A percentile compares a stretch with the other conserved stretches of the same genome.
phyloP scores from a whole-genome alignment of 2,113 vertebrate genomes.

The Saguinus imperator region DNA sequence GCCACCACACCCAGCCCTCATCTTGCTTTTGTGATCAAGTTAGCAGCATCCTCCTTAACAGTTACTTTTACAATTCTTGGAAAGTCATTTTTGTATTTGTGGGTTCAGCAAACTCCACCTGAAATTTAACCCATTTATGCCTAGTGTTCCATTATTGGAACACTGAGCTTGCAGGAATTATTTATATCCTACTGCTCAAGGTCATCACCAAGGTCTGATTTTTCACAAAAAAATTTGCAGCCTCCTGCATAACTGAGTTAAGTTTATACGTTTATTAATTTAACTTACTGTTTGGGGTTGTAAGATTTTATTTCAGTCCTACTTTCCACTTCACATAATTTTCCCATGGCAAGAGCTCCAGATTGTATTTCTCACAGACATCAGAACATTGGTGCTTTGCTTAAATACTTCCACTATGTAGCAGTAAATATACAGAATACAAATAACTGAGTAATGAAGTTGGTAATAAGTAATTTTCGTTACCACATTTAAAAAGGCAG shows the following conservation, averaged over 20 bases:
- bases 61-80: constrained; percentile 25
- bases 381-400: background rate
- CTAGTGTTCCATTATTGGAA: no score
- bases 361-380: background rate
- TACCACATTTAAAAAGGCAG: background rate
- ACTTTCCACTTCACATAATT: background rate
- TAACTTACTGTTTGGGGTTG: background rate
- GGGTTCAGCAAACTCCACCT: background rate
- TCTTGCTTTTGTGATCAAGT: constrained; percentile 14
- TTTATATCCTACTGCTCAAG: no score
- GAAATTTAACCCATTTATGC: background rate
- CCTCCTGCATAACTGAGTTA: background rate
- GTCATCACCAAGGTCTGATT: no score
- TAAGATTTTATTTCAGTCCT: background rate
- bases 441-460: constrained; percentile 17
- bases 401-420: background rate
- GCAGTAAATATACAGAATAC: background rate
- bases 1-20: no score
- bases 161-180: no score
- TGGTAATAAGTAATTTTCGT: constrained; percentile 10
- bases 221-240: background rate
- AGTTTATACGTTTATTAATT: constrained; percentile 16
- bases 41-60: constrained; percentile 11
- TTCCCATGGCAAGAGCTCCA: background rate
- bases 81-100: constrained; percentile 48